Evolutionary conservation across 2,113 vertebrate species (phyloP).

Genomic region (Phoxinus phoxinus): DNA sequence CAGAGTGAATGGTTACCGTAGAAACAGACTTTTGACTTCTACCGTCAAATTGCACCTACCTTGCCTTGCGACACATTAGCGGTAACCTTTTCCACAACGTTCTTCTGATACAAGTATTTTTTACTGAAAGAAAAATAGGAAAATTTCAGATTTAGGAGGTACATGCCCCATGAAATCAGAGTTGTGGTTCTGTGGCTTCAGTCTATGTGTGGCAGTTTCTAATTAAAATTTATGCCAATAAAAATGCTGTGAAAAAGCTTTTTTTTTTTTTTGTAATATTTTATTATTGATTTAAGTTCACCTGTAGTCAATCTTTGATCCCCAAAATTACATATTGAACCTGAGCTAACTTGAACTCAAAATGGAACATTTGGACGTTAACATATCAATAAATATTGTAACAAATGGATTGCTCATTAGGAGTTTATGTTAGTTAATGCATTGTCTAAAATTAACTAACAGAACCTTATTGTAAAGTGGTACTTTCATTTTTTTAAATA

Average conservation of each 20-base stretch:
- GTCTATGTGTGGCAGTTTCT: neutral
- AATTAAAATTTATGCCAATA: neutral
- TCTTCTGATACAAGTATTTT: slow-evolving; percentile 98
- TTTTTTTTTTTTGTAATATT: too few species aligned
- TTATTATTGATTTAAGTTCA: too few species aligned
- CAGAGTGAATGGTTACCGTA: neutral
- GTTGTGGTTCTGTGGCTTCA: neutral
- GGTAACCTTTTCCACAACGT: slow-evolving; percentile 98
- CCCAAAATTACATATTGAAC: too few species aligned
- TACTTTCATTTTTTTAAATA: too few species aligned
- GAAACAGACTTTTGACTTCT: neutral
- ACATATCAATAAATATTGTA: too few species aligned
- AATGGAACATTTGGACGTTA: too few species aligned
- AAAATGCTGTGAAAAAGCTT: neutral
- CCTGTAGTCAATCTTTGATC: too few species aligned
- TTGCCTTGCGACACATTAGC: slow-evolving; percentile 94
- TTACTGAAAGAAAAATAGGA: slow-evolving; percentile 79
- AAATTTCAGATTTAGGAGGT: neutral
- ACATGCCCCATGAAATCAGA: neutral
- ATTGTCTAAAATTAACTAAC: too few species aligned
- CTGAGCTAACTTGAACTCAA: too few species aligned
- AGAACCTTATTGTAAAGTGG: too few species aligned
- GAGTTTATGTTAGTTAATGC: too few species aligned
- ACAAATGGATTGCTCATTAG: too few species aligned
- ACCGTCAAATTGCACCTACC: slow-evolving; percentile 71